Evolutionary conservation across 2,888 invertebrate species (phyloP).

Genomic region (Acleris cristana): DNA sequence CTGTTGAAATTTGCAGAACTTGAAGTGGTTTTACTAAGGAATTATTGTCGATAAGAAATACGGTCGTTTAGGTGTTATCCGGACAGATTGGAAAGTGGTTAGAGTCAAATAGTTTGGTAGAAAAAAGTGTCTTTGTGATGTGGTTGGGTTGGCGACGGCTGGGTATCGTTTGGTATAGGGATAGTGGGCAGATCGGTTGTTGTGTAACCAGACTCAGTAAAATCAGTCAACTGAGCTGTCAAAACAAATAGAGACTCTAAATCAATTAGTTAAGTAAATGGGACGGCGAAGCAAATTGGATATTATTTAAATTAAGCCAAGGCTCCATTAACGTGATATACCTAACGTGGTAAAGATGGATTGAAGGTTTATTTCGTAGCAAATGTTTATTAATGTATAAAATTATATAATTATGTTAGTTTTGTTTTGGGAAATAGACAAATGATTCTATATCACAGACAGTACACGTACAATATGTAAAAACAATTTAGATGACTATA

Average conservation of each 20-base stretch:
- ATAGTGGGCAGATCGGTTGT: slow-evolving; percentile 61
- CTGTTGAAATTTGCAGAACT: slow-evolving; percentile 72
- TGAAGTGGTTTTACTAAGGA: slow-evolving; percentile 72
- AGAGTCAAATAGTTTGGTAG: slow-evolving; percentile 41
- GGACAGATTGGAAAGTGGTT: slow-evolving; percentile 56
- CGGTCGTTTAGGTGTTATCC: slow-evolving; percentile 66
- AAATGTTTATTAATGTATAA: no score
- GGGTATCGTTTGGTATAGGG: slow-evolving; percentile 57
- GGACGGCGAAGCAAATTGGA: background rate
- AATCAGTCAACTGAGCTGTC: slow-evolving; percentile 45
- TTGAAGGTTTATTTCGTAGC: no score
- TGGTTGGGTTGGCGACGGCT: slow-evolving; percentile 55
- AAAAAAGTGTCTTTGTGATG: slow-evolving; percentile 45
- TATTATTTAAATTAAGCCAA: background rate
- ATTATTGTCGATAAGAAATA: slow-evolving; percentile 70
- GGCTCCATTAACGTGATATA: background rate
- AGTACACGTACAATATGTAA: no score
- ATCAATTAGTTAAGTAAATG: background rate
- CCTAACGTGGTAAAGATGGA: background rate
- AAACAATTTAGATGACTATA: no score
- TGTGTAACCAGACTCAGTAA: slow-evolving; percentile 58
- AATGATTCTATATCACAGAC: no score
- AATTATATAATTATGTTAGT: no score
- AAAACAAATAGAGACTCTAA: slow-evolving; percentile 19
- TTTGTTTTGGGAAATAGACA: no score